Evolutionary conservation across 2,113 vertebrate species (phyloP).

Genomic region (Poicephalus meyeri): DNA sequence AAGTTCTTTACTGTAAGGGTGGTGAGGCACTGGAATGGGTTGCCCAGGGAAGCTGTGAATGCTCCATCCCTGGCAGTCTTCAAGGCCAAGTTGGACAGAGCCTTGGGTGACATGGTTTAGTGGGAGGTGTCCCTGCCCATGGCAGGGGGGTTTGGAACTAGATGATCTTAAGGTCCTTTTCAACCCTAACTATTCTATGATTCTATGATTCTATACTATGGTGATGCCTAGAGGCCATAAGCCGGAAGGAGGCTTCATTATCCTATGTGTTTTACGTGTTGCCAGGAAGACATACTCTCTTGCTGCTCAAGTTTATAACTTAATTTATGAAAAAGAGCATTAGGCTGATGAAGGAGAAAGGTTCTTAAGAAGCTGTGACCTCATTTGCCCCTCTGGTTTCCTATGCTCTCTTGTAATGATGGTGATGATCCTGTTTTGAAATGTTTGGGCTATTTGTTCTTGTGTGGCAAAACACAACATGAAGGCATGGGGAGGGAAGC

Average conservation of each 20-base stretch:
- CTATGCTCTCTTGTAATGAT: not conserved
- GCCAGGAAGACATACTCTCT: not conserved
- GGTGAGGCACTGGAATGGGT: too few relatives aligned
- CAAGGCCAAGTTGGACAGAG: too few relatives aligned
- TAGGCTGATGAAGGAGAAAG: not conserved
- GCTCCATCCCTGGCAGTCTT: too few relatives aligned
- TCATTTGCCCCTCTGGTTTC: not conserved
- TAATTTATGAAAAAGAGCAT: not conserved
- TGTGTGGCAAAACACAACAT: not conserved
- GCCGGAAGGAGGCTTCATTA: not conserved
- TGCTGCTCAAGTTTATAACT: not conserved
- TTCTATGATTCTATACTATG: not conserved
- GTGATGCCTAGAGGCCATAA: not conserved
- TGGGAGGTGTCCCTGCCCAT: too few relatives aligned
- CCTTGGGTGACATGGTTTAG: too few relatives aligned
- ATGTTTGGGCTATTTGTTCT: not conserved
- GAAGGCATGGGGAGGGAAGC: not conserved
- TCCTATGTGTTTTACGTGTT: not conserved
- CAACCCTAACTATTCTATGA: too few relatives aligned
- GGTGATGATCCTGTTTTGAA: not conserved
- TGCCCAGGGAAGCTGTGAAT: too few relatives aligned
- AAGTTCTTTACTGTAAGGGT: too few relatives aligned
- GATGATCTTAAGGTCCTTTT: too few relatives aligned
- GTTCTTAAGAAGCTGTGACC: not conserved
- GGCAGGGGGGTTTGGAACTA: too few relatives aligned